Base-by-base conservation (phyloP, 2,888 invertebrate species). In the Peribatodes rhomboidaria region DNA sequence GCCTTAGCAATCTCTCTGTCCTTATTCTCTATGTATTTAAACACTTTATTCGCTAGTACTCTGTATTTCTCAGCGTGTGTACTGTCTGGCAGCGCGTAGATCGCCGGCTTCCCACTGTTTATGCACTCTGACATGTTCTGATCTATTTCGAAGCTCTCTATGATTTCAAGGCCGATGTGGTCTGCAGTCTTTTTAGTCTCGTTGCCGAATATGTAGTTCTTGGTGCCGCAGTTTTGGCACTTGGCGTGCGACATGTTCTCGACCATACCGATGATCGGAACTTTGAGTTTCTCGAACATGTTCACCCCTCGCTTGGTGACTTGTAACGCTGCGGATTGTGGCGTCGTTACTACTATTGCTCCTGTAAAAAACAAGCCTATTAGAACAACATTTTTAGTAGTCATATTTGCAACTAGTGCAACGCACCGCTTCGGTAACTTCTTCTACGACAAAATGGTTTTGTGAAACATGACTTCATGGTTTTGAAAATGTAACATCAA, bases 291-390 rank as follows among this genome's bases (percentile, higher is more conserved):
- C 67, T 95, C 94, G 79, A 98, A 98, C 98, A 99, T 98, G 74
- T 95, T 95, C 0, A 97, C 96, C 11, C 98, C 98, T 74, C 98
- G 95, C 76, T 95, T 94, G 0, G 98, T 97, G 22, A 99, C 98
- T 82, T 98, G 95, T 7, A 98, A 83, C 0, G 99, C 97, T 1
- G 98, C 96, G 58, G 95, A 95, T 85, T 99, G 99, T 0, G 99
- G 98, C 0, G 98, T 99, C 9, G 98, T 98, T 0, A 99, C 98
- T 52, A 99, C 91, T n/a, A 99, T 81, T 4, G 96, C 97, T 16
- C 98, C 97, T 96, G 82, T 47, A 82, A 84, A 64, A 44, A 44
- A 57, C 61, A 20, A 31, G 35, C 7, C 22, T 13, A 57, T 33
- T 8, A 14, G 0, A 33, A 50, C 2, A 18, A 14, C 9, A 1